These are phyloP conservation scores for Nymphalis c-album DNA, from an alignment of 2,888 invertebrate genomes.

Conservation along the genomic window DNA sequence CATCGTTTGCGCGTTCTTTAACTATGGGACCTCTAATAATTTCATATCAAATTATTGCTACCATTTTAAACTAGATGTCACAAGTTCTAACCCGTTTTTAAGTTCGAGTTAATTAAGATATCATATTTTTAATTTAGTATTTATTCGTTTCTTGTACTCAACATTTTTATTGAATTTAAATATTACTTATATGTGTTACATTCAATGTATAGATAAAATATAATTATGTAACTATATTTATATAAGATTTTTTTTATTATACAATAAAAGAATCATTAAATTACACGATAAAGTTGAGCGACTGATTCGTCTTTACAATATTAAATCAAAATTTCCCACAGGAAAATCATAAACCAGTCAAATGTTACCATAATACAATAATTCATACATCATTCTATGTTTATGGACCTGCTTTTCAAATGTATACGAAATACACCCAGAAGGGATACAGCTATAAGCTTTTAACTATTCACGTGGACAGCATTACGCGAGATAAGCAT, in stretches of 20 bases:
- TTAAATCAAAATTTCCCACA: constrained; percentile 8
- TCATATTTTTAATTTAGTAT: too few relatives aligned
- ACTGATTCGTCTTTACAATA: background rate
- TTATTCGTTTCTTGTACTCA: too few relatives aligned
- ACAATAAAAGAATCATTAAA: background rate
- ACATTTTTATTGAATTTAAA: too few relatives aligned
- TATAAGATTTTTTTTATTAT: too few relatives aligned
- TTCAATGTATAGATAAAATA: too few relatives aligned
- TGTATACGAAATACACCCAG: constrained; percentile 62
- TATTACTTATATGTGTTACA: too few relatives aligned
- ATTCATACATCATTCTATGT: constrained; percentile 44
- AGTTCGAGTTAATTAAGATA: too few relatives aligned
- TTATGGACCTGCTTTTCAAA: constrained; percentile 47
- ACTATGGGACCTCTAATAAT: too few relatives aligned
- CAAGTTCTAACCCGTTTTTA: too few relatives aligned
- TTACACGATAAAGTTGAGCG: background rate
- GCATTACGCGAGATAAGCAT: constrained; percentile 51
- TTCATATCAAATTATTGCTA: too few relatives aligned
- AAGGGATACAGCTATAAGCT: constrained; percentile 63
- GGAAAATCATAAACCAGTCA: constrained; percentile 44
- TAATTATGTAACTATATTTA: background rate
- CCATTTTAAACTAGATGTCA: too few relatives aligned
- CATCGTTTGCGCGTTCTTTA: too few relatives aligned
- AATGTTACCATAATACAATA: constrained; percentile 51
- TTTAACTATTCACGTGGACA: constrained; percentile 65